Evolutionary conservation across 1,140 invertebrate species (phyloP), one percentile per base, ranked within the genome.

Genomic region (Pararge aegeria): DNA sequence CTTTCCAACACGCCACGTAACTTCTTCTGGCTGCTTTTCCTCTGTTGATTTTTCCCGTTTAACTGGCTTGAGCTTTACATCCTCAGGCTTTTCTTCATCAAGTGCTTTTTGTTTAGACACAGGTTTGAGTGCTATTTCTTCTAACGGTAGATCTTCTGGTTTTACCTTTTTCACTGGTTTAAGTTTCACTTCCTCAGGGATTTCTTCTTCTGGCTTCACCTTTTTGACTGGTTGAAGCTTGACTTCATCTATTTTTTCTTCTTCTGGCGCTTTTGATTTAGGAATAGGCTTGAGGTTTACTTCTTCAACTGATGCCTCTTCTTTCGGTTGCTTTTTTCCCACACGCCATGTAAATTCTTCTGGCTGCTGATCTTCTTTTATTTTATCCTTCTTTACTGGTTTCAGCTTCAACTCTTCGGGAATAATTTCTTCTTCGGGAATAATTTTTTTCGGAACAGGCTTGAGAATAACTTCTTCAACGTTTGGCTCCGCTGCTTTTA

Each of bases 401-500:
- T 30, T 30, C 5, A 30, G 29, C 29, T 30, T 38, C 18, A 68
- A 40, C 19, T 70, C 56, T 34, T 68, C 57, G 15, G 67, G 42
- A 30, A 72, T 69, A 38, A 70, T 56, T 61, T 73, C 71, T 46
- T 65, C 50, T 46, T 60, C 72, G 53, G 38, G 61, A 58, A 53
- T 70, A 72, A 68, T 75, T 48, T 63, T 54, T 48, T 63, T 65
- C 6, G 42, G 55, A n/a, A 57, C 38, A 21, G 60, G 62, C 49
- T 68, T 71, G 19, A 63, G 48, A 29, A 64, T 24, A 0, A 53
- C 53, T 37, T 68, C 92, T 0, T 92, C 68, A 27, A 80, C 70
- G 6, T 90, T 73, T 51, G 87, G 73, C 63, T 82, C 38, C 19
- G 52, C 34, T 4, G 50, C 66, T 4, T 51, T 52, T 46, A 15